phyloP scores from a whole-genome alignment of 2,888 invertebrate species.

The Watsonalla binaria region DNA sequence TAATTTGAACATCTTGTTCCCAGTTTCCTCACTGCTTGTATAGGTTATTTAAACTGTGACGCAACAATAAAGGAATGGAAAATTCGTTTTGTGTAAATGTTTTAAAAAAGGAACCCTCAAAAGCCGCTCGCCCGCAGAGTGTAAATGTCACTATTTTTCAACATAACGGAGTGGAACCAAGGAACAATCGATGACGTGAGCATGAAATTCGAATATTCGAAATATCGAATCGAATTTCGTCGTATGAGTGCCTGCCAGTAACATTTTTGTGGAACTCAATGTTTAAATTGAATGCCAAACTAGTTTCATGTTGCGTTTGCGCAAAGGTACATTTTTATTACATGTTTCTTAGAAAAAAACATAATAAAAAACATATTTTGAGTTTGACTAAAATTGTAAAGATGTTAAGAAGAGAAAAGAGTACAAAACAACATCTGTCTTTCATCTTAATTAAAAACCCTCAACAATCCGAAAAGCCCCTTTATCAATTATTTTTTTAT shows the following conservation, averaged over 20 bases:
- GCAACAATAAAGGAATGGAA: too few relatives aligned
- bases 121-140: background rate
- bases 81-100: too few relatives aligned
- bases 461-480: slow-evolving; percentile 6
- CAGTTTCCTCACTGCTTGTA: too few relatives aligned
- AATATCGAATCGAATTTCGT: background rate
- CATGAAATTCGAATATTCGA: background rate
- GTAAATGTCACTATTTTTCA: background rate
- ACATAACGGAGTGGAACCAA: background rate
- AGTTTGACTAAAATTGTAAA: too few relatives aligned
- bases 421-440: background rate
- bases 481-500: background rate
- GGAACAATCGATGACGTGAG: background rate
- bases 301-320: too few relatives aligned
- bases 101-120: too few relatives aligned
- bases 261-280: background rate
- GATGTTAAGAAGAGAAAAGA: background rate
- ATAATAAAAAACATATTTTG: too few relatives aligned
- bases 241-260: background rate
- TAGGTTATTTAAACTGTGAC: too few relatives aligned
- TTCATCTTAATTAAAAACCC: background rate
- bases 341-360: too few relatives aligned
- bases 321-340: background rate
- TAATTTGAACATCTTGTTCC: too few relatives aligned
- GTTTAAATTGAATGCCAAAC: too few relatives aligned